These are phyloP conservation scores for Hypsibius dujardini DNA, from an alignment of 1,140 invertebrate species.

Conservation along the genomic window DNA sequence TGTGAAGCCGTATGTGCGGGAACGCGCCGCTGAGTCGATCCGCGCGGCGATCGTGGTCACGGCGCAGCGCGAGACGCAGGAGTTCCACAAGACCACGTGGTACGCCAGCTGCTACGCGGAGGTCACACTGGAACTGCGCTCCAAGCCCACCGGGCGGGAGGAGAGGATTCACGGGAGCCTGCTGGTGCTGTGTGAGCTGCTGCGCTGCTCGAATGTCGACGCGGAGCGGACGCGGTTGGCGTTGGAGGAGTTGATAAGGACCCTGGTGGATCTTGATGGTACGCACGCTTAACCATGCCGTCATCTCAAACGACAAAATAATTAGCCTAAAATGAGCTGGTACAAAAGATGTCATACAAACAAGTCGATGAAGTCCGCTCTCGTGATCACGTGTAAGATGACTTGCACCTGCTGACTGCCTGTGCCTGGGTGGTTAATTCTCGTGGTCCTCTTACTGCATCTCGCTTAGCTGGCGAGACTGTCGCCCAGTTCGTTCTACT, in stretches of 20 bases:
- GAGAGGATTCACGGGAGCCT: conserved; percentile 81
- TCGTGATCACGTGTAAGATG: too few relatives aligned
- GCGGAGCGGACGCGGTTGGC: conserved; percentile 44
- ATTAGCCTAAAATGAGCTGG: too few relatives aligned
- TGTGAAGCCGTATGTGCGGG: conserved; percentile 55
- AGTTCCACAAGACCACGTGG: conserved; percentile 71
- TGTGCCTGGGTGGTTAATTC: too few relatives aligned
- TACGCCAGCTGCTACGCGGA: conserved; percentile 75
- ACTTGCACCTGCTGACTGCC: too few relatives aligned
- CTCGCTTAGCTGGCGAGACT: too few relatives aligned
- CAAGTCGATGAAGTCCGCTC: too few relatives aligned
- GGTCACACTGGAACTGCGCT: conserved; percentile 45
- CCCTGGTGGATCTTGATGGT: background rate
- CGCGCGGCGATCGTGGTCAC: conserved; percentile 79
- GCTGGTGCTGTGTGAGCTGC: conserved; percentile 78
- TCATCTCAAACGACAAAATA: too few relatives aligned
- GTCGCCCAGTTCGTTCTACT: too few relatives aligned
- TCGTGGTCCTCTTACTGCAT: too few relatives aligned
- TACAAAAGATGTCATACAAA: too few relatives aligned
- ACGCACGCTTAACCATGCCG: too few relatives aligned
- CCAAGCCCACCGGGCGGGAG: conserved; percentile 58
- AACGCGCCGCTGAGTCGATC: conserved; percentile 76
- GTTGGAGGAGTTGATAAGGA: background rate
- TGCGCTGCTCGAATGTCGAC: conserved; percentile 70
- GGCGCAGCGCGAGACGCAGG: conserved; percentile 78